These are phyloP conservation scores for Cherax destructor DNA, from an alignment of 1,140 invertebrate genomes.

Conservation along the genomic window DNA sequence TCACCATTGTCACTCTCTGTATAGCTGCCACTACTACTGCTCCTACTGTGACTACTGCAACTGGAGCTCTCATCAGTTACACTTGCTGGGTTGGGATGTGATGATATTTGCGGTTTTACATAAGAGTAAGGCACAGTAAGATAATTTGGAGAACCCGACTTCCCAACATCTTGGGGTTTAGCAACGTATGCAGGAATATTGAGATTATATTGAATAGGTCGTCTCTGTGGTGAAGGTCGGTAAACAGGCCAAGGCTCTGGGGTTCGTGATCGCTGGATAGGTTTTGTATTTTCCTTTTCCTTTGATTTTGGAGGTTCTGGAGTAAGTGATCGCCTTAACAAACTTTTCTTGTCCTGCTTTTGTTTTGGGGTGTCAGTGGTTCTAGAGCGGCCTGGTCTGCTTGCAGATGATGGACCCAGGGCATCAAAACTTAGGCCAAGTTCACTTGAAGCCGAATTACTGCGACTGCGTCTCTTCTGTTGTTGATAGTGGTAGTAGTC, in stretches of 20 bases:
- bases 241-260: constrained; percentile 54
- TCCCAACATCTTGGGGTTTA: neutral
- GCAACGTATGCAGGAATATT: neutral
- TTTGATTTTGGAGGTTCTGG: constrained; percentile 23
- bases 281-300: neutral
- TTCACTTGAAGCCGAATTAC: constrained; percentile 41
- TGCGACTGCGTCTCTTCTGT: constrained; percentile 38
- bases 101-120: neutral
- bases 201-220: constrained; percentile 6
- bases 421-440: neutral
- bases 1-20: constrained; percentile 27
- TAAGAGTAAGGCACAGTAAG: neutral
- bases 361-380: neutral
- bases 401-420: neutral
- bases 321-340: neutral
- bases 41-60: constrained; percentile 8
- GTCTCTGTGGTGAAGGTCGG: constrained; percentile 16
- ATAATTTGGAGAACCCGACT: neutral
- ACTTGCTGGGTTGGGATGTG: neutral
- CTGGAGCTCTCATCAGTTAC: neutral
- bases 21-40: constrained; percentile 25
- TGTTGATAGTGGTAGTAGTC: constrained; percentile 50
- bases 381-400: neutral
- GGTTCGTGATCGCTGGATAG: neutral
- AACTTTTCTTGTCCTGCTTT: neutral